Evolutionary conservation across 2,797 vertebrate genomes (phyloP), one percentile per base, ranked within the genome.

Genomic region (Champsocephalus gunnari): DNA sequence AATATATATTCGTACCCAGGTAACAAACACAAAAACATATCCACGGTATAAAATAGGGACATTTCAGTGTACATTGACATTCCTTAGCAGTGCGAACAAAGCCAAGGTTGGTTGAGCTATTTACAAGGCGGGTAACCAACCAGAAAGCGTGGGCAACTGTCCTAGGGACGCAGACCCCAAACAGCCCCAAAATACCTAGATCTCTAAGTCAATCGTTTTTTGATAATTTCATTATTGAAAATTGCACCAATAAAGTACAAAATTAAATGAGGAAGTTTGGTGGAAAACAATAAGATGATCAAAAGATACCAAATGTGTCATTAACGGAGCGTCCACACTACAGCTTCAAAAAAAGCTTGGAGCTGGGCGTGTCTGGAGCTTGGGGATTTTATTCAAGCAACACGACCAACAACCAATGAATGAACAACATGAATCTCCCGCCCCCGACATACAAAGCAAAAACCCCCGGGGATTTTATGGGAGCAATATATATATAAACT

Each of bases 21-120:
- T 60, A 17, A 45, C 70, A 75, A 67, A 28, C 48, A 51, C n/a
- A 44, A 28, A n/a, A 21, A 32, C 34, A 38, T 38, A 45, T 44
- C 21, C 48, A 64, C 48, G 24, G 12, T 45, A n/a, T 13, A 5
- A 44, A 62, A 63, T 5, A 43, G 3, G 54, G 32, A 77, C 48
- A 34, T 16, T 51, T 62, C 51, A 51, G 41, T 48, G 53, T 32
- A 38, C 45, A 48, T 28, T 60, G 59, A 56, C 65, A 65, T 60
- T 44, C 69, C 43, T 65, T 65, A 56, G 63, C 57, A 62, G 16
- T 32, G 16, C 5, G 47, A 50, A 43, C 51, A 32, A 10, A 68
- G 12, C 28, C 58, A 51, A 10, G 38, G 16, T n/a, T 66, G 41
- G 43, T 53, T 43, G 38, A 50, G 34, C 6, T 62, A 45, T 38